Base-by-base conservation (phyloP, 2,797 vertebrate genomes). In the Pampus argenteus region DNA sequence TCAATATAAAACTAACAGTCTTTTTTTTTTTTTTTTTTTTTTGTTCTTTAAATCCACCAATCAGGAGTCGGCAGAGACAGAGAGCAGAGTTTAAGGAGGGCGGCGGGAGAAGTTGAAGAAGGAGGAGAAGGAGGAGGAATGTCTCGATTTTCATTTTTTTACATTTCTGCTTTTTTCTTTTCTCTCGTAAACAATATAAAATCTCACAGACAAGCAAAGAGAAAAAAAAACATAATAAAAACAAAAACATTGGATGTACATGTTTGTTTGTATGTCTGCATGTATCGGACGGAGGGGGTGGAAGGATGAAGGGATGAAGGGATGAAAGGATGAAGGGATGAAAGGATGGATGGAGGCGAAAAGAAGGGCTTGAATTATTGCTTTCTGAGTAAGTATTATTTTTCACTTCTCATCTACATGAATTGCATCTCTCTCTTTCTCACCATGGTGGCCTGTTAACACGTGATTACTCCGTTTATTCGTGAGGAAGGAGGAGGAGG, bases 1-100 rank as follows among this genome's bases (percentile, higher is more conserved):
- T 92, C 86, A 23, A 92, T 93, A 94, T 88, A 95, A 95, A 95
- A 94, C 93, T 94, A 95, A 92, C 84, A 85, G 88, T 93, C 85
- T 92, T 89, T 91, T 86, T 92, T 78, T 79, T 87, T 70, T 73
- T 55, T 79, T 48, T 31, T 47, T 57, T 51, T 59, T 73, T 34
- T 44, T 68, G 13, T 72, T 59, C 63, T 72, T 86, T 76, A 54
- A 83, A 80, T 74, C 82, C 88, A 82, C 83, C 88, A 83, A 78
- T 83, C 72, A 74, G 85, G 84, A 78, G 68, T 74, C 23, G 55
- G 83, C 1, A 66, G 74, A 67, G 81, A 72, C 55, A 66, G 78
- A 84, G 86, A 90, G 83, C 83, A 34, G 76, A 83, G 88, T 82
- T 57, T 31, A 82, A 83, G 57, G 56, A 44, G 54, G 34, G 23